Evolutionary conservation across 1,140 invertebrate genomes (phyloP).

Genomic region (Meteorus sp.): DNA sequence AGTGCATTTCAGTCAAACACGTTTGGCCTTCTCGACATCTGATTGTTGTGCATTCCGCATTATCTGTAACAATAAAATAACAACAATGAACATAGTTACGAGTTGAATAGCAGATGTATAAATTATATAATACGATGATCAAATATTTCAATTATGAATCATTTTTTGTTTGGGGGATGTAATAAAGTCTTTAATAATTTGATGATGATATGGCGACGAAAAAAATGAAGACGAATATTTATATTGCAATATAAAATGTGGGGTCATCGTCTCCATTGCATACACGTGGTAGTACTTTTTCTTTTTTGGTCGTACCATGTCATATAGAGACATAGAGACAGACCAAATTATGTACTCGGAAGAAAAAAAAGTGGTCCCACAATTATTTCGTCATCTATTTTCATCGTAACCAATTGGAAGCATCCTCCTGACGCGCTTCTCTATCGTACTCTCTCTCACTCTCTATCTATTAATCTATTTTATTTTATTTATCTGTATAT

Average conservation of each 20-base stretch:
- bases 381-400: conserved; percentile 22
- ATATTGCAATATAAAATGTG: not conserved
- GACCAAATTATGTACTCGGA: not conserved
- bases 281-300: conserved; percentile 4
- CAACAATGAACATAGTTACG: not conserved
- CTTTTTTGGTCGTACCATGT: not conserved
- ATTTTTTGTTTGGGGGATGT: too few relatives aligned
- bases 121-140: too few relatives aligned
- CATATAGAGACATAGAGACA: not conserved
- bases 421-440: conserved; percentile 15
- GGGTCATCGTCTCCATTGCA: not conserved
- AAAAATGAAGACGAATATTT: not conserved
- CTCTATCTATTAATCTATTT: not conserved
- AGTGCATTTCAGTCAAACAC: conserved; percentile 73
- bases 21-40: conserved; percentile 73
- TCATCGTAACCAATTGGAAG: conserved; percentile 19
- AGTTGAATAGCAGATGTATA: not conserved
- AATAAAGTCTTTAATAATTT: too few relatives aligned
- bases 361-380: conserved; percentile 7
- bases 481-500: not conserved
- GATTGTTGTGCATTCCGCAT: conserved; percentile 74
- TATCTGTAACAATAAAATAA: conserved; percentile 60
- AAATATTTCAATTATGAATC: too few relatives aligned
- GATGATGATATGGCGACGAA: too few relatives aligned
- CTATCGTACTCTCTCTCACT: not conserved